A percentile compares a stretch with the other conserved stretches of the same genome.
Conservation (phyloP, 2,797 vertebrate genomes). For the Microctenopoma stevenorrisi region DNA sequence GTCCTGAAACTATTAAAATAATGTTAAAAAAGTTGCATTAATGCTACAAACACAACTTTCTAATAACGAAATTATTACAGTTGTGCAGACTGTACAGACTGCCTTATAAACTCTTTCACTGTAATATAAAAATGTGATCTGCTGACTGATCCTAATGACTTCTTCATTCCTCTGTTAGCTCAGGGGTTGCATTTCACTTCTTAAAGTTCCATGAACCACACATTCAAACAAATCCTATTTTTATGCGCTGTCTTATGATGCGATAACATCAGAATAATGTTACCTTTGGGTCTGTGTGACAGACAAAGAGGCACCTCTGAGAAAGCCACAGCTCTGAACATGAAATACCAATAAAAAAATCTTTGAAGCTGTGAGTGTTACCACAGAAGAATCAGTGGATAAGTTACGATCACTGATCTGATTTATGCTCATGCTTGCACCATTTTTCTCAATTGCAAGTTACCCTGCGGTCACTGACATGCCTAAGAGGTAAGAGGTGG, state of each 20-base stretch:
- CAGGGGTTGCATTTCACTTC: conserved; percentile 30
- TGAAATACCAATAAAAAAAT: conserved; percentile 14
- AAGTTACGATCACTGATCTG: conserved; percentile 16
- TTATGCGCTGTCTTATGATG: conserved; percentile 44
- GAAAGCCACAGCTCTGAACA: conserved; percentile 39
- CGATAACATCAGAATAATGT: conserved; percentile 51
- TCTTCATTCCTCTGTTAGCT: conserved; percentile 42
- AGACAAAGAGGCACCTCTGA: conserved; percentile 50
- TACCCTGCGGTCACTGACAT: conserved; percentile 4
- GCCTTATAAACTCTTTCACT: conserved; percentile 6
- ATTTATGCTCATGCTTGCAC: conserved; percentile 26
- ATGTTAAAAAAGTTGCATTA: conserved; percentile 44
- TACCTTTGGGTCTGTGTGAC: conserved; percentile 43
- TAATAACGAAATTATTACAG: conserved; percentile 27
- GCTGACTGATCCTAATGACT: conserved; percentile 33
- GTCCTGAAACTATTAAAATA: conserved; percentile 57
- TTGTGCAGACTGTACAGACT: not conserved
- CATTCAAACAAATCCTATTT: conserved; percentile 53
- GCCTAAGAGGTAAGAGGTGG: conserved; percentile 6
- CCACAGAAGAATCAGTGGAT: conserved; percentile 24
- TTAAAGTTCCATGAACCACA: conserved; percentile 21
- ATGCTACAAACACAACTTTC: conserved; percentile 5
- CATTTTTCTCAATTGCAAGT: conserved; percentile 20
- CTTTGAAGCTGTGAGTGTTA: conserved; percentile 9
- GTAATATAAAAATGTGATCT: not conserved